phyloP scores from a whole-genome alignment of 2,797 vertebrate species.

The Pygocentrus nattereri region DNA sequence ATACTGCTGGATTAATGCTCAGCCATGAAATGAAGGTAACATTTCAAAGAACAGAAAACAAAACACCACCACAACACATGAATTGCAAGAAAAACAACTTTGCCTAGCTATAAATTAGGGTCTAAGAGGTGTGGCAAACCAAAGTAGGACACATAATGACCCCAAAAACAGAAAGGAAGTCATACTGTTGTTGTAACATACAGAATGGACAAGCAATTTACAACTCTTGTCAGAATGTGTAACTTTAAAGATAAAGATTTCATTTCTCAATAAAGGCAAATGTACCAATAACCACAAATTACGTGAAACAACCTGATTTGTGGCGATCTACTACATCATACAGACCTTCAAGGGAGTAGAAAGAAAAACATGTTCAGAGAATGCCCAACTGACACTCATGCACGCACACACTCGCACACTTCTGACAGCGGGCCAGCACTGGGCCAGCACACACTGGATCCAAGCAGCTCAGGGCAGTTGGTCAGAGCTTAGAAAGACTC shows the following conservation, averaged over 20 bases:
- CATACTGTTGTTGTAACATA: conserved; percentile 57
- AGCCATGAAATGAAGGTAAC: not conserved
- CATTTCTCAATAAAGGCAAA: conserved; percentile 42
- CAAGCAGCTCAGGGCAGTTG: conserved; percentile 5
- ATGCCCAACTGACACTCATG: not conserved
- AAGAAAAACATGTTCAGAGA: conserved; percentile 1
- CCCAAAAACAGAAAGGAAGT: conserved; percentile 46
- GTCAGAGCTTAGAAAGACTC: conserved; percentile 19
- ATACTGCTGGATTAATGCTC: not conserved
- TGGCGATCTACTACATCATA: conserved; percentile 18
- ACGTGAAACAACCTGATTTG: conserved; percentile 36
- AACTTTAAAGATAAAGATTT: not conserved
- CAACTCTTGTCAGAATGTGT: conserved; percentile 79
- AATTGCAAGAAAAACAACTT: not conserved
- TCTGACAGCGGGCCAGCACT: not conserved
- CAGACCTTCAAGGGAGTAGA: conserved; percentile 26
- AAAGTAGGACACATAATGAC: conserved; percentile 59
- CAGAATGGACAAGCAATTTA: conserved; percentile 63
- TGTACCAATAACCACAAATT: conserved; percentile 8
- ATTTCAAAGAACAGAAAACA: not conserved
- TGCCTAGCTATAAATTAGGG: not conserved
- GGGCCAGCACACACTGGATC: conserved; percentile 7
- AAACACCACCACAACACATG: not conserved
- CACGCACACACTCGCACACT: not conserved
- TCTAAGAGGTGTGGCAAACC: conserved; percentile 38